phyloP scores from a whole-genome alignment of 2,113 vertebrate genomes.

The Oncorhynchus masou region DNA sequence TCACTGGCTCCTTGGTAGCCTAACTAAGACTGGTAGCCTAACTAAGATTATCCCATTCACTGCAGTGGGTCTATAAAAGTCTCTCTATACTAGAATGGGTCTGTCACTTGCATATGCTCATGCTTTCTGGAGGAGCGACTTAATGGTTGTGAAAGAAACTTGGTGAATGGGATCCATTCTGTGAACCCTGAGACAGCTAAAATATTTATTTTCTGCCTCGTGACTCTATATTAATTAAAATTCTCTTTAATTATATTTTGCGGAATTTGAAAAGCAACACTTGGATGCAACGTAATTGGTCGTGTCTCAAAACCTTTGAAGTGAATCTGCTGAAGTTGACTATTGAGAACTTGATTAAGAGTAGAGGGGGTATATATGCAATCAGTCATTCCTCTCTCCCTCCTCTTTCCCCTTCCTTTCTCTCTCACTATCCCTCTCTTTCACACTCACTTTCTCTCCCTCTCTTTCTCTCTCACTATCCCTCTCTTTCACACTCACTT shows the following conservation, averaged over 20 bases:
- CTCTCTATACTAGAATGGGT: conserved; percentile 1
- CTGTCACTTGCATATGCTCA: conserved; percentile 5
- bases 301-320: conserved; percentile 64
- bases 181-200: conserved; percentile 40
- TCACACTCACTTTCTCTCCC: not conserved
- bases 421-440: not conserved
- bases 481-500: no score
- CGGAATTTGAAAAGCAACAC: conserved; percentile 50
- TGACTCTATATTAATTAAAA: conserved; percentile 57
- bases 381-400: conserved; percentile 55
- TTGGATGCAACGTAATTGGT: conserved; percentile 64
- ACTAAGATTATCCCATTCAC: not conserved
- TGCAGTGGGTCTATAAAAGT: not conserved
- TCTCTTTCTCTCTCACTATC: conserved; percentile 12
- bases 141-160: not conserved
- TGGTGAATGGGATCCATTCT: conserved; percentile 32
- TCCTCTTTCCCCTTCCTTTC: conserved; percentile 2
- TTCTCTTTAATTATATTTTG: conserved; percentile 60
- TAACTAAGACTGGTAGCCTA: not conserved
- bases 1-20: not conserved
- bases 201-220: conserved; percentile 46
- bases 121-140: not conserved
- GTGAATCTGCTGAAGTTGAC: conserved; percentile 67
- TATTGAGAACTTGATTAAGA: conserved; percentile 67
- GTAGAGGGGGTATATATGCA: conserved; percentile 51